Base-by-base conservation (phyloP, 2,113 vertebrate genomes). In the Dryoscopus gambensis region DNA sequence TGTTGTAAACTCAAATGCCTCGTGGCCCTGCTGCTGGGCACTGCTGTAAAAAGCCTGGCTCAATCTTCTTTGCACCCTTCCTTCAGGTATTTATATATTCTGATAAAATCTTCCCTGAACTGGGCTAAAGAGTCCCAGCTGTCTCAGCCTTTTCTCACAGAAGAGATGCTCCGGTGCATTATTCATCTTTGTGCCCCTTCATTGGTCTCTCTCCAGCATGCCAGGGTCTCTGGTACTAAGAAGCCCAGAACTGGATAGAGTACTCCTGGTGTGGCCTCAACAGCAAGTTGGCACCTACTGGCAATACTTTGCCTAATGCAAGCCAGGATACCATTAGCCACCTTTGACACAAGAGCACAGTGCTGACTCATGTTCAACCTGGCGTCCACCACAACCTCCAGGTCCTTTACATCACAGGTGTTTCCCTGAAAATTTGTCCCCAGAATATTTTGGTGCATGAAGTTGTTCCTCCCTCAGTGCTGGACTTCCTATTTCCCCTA, bases 361-460 rank as follows among this genome's bases (percentile, higher is more conserved):
- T 53, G 14, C 5, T 59, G 10, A 17, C 7, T 67, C 11, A 12
- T 37, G 21, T n/a, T 63, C 57, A 57, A 9, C 24, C 12, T 64
- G 15, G 4, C 24, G 19, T 31, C 33, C 22, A 64, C 19, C 47
- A 53, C 39, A 76, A 6, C 1, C 1, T 0, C 11, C 9, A 59
- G 7, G 9, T 53, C 17, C 20, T 60, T 75, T 56, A 39, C 27
- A 46, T 21, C 17, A 64, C 50, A 60, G 17, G 1, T 60, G 2
- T 11, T 64, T 74, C 74, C 13, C 47, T 69, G 33, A 30, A 10
- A n/a, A 33, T 13, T 3, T 2, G 2, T 0, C 4, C 8, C 4
- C 15, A 47, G 10, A 3, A 24, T 22, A 7, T 44, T 40, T 33
- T 67, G 8, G 14, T 49, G 13, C 10, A 19, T 11, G 12, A 2